These are phyloP conservation scores for Hypena proboscidalis DNA, from an alignment of 2,888 invertebrate genomes.

Conservation along the genomic window DNA sequence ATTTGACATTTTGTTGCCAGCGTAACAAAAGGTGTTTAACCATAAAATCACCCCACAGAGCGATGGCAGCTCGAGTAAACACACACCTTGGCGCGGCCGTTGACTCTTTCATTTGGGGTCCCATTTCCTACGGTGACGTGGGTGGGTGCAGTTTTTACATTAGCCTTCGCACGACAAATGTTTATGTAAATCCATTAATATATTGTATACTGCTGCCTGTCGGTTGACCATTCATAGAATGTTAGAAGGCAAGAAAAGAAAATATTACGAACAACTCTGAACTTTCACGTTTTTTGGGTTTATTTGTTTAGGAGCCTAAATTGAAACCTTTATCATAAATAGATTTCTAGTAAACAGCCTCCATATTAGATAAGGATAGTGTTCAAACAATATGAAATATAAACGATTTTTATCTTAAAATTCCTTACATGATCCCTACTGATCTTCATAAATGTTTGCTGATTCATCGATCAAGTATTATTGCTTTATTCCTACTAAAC, in stretches of 20 bases:
- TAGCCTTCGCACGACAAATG: constrained; percentile 45
- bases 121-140: constrained; percentile 44
- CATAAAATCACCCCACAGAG: constrained; percentile 36
- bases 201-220: too few species aligned
- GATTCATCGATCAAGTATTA: too few species aligned
- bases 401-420: too few species aligned
- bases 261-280: neutral
- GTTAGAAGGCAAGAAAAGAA: neutral
- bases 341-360: too few species aligned
- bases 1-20: too few species aligned
- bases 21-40: neutral
- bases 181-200: constrained; percentile 29
- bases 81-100: constrained; percentile 48
- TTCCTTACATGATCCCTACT: too few species aligned
- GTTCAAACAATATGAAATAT: too few species aligned
- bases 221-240: constrained; percentile 9
- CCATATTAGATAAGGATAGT: too few species aligned
- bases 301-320: too few species aligned
- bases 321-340: too few species aligned
- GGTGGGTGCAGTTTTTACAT: constrained; percentile 44
- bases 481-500: neutral
- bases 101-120: constrained; percentile 46
- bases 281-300: too few species aligned
- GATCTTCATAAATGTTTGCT: too few species aligned
- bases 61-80: constrained; percentile 43